Percentiles rank a stretch among this genome's conserved stretches.
phyloP scores from a whole-genome alignment of 1,140 invertebrate genomes.

The Ostrea denselamellosa region DNA sequence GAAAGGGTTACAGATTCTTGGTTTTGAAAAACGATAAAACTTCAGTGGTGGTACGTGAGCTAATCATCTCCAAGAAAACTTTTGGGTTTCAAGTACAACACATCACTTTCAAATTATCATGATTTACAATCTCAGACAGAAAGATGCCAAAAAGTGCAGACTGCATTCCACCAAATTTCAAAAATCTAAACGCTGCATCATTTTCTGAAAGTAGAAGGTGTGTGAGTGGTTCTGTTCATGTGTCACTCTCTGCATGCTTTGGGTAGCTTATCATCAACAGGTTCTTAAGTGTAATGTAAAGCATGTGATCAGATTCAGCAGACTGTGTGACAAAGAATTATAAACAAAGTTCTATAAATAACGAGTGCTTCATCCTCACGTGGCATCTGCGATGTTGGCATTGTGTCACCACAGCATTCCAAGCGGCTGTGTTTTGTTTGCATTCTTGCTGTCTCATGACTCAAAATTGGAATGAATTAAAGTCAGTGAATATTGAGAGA shows the following conservation, averaged over 20 bases:
- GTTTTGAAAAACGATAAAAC: slow-evolving; percentile 15
- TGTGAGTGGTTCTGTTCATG: not conserved
- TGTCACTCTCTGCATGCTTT: not conserved
- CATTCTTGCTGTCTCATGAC: not conserved
- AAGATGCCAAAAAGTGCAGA: slow-evolving; percentile 8
- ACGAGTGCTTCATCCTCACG: slow-evolving; percentile 2
- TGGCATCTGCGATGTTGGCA: slow-evolving; percentile 11
- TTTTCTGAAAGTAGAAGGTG: not conserved
- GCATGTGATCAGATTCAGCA: not conserved
- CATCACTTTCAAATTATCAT: slow-evolving; percentile 34
- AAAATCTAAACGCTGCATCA: not conserved
- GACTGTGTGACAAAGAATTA: not conserved
- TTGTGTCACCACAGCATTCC: not conserved
- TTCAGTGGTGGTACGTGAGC: slow-evolving; percentile 12
- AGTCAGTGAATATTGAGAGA: not conserved
- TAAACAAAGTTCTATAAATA: slow-evolving; percentile 30
- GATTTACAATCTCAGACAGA: not conserved
- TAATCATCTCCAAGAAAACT: not conserved
- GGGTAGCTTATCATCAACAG: not conserved
- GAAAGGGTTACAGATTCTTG: not conserved
- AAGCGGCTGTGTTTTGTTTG: not conserved
- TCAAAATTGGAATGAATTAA: not conserved
- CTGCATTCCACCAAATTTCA: slow-evolving; percentile 2
- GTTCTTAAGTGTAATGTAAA: not conserved
- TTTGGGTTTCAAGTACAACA: not conserved